These are phyloP conservation scores for Chaenogobius annularis DNA, from an alignment of 2,113 vertebrate genomes.

Conservation along the genomic window DNA sequence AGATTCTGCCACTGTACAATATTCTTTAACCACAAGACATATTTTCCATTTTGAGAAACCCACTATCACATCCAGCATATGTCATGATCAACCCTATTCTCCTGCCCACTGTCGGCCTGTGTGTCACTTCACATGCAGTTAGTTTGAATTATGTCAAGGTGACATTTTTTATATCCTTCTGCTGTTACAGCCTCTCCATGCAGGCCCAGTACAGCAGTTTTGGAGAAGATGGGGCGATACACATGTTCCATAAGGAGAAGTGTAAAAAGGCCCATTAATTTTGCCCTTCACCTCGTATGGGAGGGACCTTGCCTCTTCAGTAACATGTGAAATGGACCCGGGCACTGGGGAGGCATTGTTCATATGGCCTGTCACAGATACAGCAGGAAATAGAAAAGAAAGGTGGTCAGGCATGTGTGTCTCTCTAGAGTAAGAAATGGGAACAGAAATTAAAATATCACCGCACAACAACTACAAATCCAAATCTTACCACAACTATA, in stretches of 20 bases:
- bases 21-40: not conserved
- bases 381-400: conserved; percentile 26
- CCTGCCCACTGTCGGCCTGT: not conserved
- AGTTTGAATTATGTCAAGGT: not conserved
- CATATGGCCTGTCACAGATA: conserved; percentile 21
- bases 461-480: not conserved
- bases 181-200: not conserved
- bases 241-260: conserved; percentile 3
- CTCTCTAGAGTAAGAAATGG: not conserved
- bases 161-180: not conserved
- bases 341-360: conserved; percentile 1
- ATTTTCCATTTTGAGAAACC: not conserved
- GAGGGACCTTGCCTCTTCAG: not conserved
- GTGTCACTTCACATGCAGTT: not conserved
- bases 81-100: not conserved
- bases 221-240: not conserved
- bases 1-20: not conserved
- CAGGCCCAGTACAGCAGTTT: not conserved
- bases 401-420: conserved; percentile 29
- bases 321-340: conserved; percentile 15
- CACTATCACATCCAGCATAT: not conserved
- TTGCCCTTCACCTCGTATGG: conserved; percentile 28
- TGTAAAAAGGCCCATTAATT: conserved; percentile 3
- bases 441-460: not conserved
- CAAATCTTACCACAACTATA: not conserved